A percentile compares a stretch with the other conserved stretches of the same genome.
These are phyloP conservation scores for Tetanocera ferruginea DNA, from an alignment of 2,888 invertebrate species.

Conservation along the genomic window DNA sequence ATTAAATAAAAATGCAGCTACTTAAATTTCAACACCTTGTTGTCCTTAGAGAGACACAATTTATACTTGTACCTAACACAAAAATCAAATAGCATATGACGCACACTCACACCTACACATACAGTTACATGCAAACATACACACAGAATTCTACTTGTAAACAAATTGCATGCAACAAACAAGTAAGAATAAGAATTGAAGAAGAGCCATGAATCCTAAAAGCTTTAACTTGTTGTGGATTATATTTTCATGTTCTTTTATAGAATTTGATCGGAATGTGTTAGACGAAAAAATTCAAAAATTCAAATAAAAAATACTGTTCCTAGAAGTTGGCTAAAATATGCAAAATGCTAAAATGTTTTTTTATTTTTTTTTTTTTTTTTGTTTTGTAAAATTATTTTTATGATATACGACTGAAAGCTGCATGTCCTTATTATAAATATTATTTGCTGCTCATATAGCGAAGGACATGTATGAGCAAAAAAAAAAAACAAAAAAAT, in stretches of 20 bases:
- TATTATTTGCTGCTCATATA: background rate
- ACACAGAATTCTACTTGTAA: background rate
- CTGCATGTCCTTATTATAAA: background rate
- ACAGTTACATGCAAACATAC: background rate
- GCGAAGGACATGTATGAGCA: background rate
- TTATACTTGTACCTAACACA: background rate
- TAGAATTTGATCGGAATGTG: background rate
- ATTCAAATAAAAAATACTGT: background rate
- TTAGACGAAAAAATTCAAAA: background rate
- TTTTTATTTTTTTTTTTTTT: background rate
- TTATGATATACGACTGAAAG: background rate
- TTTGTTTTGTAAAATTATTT: too few relatives aligned
- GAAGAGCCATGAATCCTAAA: background rate
- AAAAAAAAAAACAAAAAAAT: too few relatives aligned
- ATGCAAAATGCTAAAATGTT: conserved; percentile 4
- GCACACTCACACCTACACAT: background rate
- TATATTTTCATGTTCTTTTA: background rate
- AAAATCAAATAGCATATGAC: too few relatives aligned
- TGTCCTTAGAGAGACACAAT: background rate
- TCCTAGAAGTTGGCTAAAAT: background rate
- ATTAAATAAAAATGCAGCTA: background rate
- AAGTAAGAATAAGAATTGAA: too few relatives aligned
- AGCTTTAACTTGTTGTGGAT: conserved; percentile 9
- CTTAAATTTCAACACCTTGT: background rate
- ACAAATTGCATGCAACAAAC: background rate